Base-by-base conservation (phyloP, 2,888 invertebrate species). In the Protonemura montana region DNA sequence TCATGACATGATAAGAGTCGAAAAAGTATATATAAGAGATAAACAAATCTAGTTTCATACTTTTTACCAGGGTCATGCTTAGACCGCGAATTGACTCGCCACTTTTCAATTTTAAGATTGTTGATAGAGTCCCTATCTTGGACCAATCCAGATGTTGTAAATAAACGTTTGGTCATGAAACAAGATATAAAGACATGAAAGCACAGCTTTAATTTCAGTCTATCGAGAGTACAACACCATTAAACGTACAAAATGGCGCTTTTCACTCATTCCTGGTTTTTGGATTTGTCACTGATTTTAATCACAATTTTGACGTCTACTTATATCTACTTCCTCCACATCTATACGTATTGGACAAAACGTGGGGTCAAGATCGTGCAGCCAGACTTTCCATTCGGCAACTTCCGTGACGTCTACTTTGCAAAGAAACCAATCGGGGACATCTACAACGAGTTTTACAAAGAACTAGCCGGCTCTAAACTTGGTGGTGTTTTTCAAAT, bases 401-500 rank as follows among this genome's bases (percentile, higher is more conserved):
- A 59, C 59, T 59, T 59, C 59, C 59, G 59, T 2, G 59, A 59
- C 59, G 59, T 59, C 21, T 59, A 59, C 13, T 13, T 59, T 1
- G 59, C 21, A 1, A 59, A 59, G 59, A 59, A 59, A 59, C 59
- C 59, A 21, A 59, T 59, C 21, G 59, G 59, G 1, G 59, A 94
- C 88, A 93, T 93, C 27, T 92, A 94, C 85, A 92, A 92, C 87
- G 93, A 95, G 88, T 91, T 93, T 80, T 95, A 95, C 89, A 90
- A 91, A 25, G 90, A 91, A 82, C 35, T 82, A 13, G 30, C 85
- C 29, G 87, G 87, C 13, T 26, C 85, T 6, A 85, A 26, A 82
- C 21, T 76, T 6, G 82, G 25, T 16, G 88, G 88, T 0, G 77
- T 85, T 27, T 82, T 78, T 13, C 83, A 86, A 30, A 21, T 87